Base-by-base conservation (phyloP, 2,888 invertebrate genomes). In the Alloscopus bannaensis region DNA sequence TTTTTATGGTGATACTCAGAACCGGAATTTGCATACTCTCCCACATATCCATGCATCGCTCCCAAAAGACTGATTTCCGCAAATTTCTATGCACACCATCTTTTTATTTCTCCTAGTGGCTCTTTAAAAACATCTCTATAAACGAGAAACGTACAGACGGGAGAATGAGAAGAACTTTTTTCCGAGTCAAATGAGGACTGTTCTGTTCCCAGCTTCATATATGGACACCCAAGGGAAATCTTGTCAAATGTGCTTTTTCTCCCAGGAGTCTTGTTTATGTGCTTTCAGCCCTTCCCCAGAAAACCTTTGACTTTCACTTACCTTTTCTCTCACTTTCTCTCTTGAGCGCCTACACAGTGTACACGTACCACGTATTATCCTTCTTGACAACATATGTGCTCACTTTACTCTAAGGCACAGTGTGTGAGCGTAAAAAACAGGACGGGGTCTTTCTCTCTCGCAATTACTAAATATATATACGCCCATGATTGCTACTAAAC, bases 161-260 rank as follows among this genome's bases (percentile, higher is more conserved):
- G 62, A n/a, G n/a, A n/a, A n/a, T n/a, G n/a, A n/a, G n/a, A n/a
- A n/a, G n/a, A 64, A 72, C n/a, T n/a, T 18, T 16, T 20, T 64
- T 45, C 40, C 57, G 42, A 26, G 59, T 57, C 36, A 75, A 75
- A 75, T 60, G 66, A 73, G 64, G 24, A 29, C 64, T 68, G 40
- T 57, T n/a, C n/a, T n/a, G n/a, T 42, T 40, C 52, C 4, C 47
- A 18, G 47, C 47, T 59, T 72, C 66, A 57, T 40, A 52, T 65
- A 71, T 65, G 47, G 70, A 31, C 62, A 71, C 82, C 77, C 82
- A 29, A 52, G 82, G 80, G 82, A 82, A 82, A 82, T 82, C 80
- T 81, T 77, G 78, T 77, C 70, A 72, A 78, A 80, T 82, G 80
- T 71, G 78, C 73, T 73, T 75, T 73, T 71, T 64, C 72, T 70